A percentile compares a stretch with the other conserved stretches of the same genome.
These are phyloP conservation scores for Chelonoidis abingdonii DNA, from an alignment of 2,113 vertebrate species.

Conservation along the genomic window DNA sequence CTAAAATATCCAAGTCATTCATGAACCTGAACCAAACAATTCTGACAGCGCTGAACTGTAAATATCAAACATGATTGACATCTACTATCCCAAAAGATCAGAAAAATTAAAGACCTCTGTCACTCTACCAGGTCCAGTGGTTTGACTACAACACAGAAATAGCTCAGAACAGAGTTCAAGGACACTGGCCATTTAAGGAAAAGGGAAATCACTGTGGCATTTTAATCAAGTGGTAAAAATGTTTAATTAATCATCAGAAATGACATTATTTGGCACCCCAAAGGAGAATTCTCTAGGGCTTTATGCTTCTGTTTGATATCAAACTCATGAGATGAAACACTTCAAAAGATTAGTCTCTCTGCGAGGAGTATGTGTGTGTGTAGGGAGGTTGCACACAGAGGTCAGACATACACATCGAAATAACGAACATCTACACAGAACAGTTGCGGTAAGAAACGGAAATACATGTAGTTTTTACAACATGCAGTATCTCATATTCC, in stretches of 20 bases:
- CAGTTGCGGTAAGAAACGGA: background rate
- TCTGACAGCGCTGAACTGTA: background rate
- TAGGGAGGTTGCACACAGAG: background rate
- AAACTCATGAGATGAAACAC: fast-evolving
- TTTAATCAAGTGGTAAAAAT: background rate
- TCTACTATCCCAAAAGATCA: background rate
- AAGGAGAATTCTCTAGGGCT: background rate
- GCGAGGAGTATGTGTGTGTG: background rate
- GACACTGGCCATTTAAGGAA: background rate
- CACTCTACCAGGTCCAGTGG: background rate
- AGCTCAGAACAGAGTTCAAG: background rate
- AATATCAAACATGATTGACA: background rate
- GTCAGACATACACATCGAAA: background rate
- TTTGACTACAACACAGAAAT: background rate
- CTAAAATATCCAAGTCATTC: background rate
- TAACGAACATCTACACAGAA: background rate
- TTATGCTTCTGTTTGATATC: background rate
- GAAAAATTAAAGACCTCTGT: background rate
- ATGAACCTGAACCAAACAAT: background rate
- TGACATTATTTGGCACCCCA: background rate
- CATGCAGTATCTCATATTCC: background rate
- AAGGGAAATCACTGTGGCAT: background rate
- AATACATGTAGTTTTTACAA: background rate
- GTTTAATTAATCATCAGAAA: background rate
- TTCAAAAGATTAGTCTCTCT: background rate